Evolutionary conservation across 2,888 invertebrate species (phyloP), one percentile per base, ranked within the genome.

Genomic region (Xestia xanthographa): DNA sequence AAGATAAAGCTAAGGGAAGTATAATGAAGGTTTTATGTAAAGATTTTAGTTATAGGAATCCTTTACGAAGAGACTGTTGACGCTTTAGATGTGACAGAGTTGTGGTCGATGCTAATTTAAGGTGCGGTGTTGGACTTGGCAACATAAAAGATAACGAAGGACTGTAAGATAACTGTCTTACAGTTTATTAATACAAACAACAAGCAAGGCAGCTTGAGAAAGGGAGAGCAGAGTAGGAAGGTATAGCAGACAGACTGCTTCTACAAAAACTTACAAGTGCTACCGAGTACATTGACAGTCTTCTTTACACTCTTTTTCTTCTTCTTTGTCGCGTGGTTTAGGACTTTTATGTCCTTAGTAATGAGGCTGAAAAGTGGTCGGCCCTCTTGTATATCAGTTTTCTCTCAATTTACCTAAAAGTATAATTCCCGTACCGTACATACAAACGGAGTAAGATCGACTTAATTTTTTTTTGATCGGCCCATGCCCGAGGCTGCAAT

Each of bases 401-500:
- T 14, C 6, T 4, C 9, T 17, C 3, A 4, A 1, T 29, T 41
- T 9, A n/a, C n/a, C n/a, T n/a, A 5, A 6, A 11, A 14, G 0
- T 12, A 43, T 56, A 82, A 53, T 41, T 80, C 82, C 26, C 90
- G 92, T 90, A 70, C 26, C 90, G 90, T 86, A 79, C 22, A n/a
- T 65, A 72, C 58, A 67, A 90, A 88, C 88, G 92, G 91, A 92
- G 66, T 80, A 79, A 56, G 65, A 45, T 53, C 34, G 26, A 65
- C 53, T 80, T 82, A 79, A 83, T 88, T 92, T 90, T 80, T 43
- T 92, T 91, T 88, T 80, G 82, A 80, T 83, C 86, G 80, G 80
- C 74, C 75, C 75, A 75, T 78, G 92, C 93, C 92, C 71, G 88
- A 79, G 92, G 93, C 90, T 79, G 90, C 91, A 94, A 94, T 95